A percentile compares a stretch with the other conserved stretches of the same genome.
Evolutionary conservation across 1,140 invertebrate genomes (phyloP).

Genomic region (Antheraea mylitta): DNA sequence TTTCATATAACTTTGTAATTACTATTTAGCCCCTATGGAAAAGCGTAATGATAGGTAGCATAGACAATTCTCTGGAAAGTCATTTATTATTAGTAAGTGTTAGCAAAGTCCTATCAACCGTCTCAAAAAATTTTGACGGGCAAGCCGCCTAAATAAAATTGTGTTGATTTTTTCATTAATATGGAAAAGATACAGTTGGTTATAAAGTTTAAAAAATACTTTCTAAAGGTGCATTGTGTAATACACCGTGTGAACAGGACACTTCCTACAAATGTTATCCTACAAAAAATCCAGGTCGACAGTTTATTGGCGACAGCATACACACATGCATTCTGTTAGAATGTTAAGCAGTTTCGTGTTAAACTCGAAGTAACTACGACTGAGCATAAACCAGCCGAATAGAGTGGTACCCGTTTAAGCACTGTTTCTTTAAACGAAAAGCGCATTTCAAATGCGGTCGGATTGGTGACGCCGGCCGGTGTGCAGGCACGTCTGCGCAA

Average conservation of each 20-base stretch:
- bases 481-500: slow-evolving; percentile 36
- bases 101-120: too few species aligned
- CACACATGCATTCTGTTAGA: slow-evolving; percentile 59
- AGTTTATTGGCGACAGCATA: slow-evolving; percentile 59
- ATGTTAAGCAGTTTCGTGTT: slow-evolving; percentile 74
- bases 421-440: slow-evolving; percentile 6
- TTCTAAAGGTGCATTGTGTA: slow-evolving; percentile 15
- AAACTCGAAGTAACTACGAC: slow-evolving; percentile 55
- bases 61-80: too few species aligned
- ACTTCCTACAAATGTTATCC: slow-evolving; percentile 58
- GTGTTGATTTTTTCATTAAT: too few species aligned
- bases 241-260: slow-evolving; percentile 53
- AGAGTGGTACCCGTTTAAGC: slow-evolving; percentile 3
- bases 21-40: too few species aligned
- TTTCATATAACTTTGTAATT: too few species aligned
- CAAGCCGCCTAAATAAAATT: too few species aligned
- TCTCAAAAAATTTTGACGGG: too few species aligned
- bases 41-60: too few species aligned
- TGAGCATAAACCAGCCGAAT: slow-evolving; percentile 33
- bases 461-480: slow-evolving; percentile 45
- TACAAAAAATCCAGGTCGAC: slow-evolving; percentile 66
- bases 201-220: background rate
- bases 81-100: too few species aligned
- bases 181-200: background rate
- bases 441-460: slow-evolving; percentile 33